Percentiles rank a stretch among this genome's conserved stretches.
phyloP scores from a whole-genome alignment of 2,888 invertebrate species.

The Didymodactylos carnosus region DNA sequence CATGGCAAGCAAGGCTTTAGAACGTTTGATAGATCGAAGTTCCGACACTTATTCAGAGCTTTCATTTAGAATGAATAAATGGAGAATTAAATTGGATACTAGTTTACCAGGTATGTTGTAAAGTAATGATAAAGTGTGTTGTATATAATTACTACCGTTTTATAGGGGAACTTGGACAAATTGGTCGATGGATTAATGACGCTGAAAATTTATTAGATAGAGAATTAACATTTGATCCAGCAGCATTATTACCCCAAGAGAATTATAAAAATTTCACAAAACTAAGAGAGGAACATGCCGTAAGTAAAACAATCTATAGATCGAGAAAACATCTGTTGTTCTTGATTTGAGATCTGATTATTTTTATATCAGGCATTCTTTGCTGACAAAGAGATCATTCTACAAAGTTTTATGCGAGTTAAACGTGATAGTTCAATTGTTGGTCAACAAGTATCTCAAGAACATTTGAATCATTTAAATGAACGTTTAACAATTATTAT shows the following conservation, averaged over 20 bases:
- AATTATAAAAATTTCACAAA: background rate
- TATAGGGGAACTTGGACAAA: slow-evolving; percentile 59
- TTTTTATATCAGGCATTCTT: background rate
- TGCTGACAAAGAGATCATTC: background rate
- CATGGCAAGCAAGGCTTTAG: too few species aligned
- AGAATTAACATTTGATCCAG: slow-evolving; percentile 16
- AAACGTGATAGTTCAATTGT: background rate
- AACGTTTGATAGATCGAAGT: too few species aligned
- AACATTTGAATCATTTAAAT: slow-evolving; percentile 36
- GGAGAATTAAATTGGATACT: slow-evolving; percentile 72
- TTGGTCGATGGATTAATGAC: slow-evolving; percentile 71
- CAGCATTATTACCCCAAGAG: background rate
- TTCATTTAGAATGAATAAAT: slow-evolving; percentile 27
- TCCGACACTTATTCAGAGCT: background rate
- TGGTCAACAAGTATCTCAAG: background rate
- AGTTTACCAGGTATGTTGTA: slow-evolving; percentile 55
- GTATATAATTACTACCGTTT: too few species aligned
- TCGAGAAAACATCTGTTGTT: too few species aligned
- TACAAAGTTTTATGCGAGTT: background rate
- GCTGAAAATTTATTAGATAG: slow-evolving; percentile 39
- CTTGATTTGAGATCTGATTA: background rate
- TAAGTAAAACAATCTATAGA: background rate
- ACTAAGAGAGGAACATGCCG: background rate
- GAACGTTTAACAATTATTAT: slow-evolving; percentile 43
- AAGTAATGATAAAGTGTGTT: too few species aligned